Evolutionary conservation across 2,797 vertebrate genomes (phyloP).

Genomic region (Remorina albescens): DNA sequence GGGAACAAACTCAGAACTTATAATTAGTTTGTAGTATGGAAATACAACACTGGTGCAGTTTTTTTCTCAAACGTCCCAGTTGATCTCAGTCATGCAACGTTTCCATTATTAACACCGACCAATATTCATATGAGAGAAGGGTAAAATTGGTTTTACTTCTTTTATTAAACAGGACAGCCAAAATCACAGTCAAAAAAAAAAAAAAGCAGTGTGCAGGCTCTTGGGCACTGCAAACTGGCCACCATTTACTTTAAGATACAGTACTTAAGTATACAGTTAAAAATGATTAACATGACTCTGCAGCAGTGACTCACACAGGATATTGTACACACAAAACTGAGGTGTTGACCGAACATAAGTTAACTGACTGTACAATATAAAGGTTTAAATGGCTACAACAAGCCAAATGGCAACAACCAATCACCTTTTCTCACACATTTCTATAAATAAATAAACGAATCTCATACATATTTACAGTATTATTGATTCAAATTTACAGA

Average conservation of each 20-base stretch:
- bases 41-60: not conserved
- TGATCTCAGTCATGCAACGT: not conserved
- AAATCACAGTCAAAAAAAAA: conserved; percentile 43
- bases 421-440: conserved; percentile 38
- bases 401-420: conserved; percentile 47
- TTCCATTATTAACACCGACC: not conserved
- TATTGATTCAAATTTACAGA: conserved; percentile 72
- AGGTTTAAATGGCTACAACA: conserved; percentile 25
- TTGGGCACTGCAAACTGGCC: no score
- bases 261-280: not conserved
- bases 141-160: conserved; percentile 1
- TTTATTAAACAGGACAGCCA: conserved; percentile 59
- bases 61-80: not conserved
- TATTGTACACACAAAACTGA: conserved; percentile 11
- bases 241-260: no score
- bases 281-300: not conserved
- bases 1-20: not conserved
- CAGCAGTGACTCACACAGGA: conserved; percentile 2
- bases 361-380: conserved; percentile 47
- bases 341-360: conserved; percentile 30
- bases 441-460: conserved; percentile 82
- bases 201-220: conserved; percentile 15
- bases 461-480: conserved; percentile 73
- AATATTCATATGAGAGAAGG: conserved; percentile 9
- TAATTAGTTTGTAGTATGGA: not conserved